Base-by-base conservation (phyloP, 37 sponge, comb jelly and placozoan genomes). In the Cliona cf. orientalis region DNA sequence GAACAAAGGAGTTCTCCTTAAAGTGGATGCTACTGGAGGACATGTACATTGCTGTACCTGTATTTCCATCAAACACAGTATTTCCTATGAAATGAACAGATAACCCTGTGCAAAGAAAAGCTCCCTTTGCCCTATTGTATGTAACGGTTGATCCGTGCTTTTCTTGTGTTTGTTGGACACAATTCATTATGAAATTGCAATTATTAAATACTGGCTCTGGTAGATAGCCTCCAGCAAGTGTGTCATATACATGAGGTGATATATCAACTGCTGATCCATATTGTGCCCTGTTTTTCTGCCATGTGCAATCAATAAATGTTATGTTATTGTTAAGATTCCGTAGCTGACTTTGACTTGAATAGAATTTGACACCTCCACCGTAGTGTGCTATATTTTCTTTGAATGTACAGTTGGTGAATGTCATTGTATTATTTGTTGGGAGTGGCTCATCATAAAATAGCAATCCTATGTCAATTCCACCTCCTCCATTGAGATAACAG, bases 171-270 rank as follows among this genome's bases (percentile, higher is more conserved):
- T 41, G 53, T 26, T 6, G 1, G 1, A 14, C 26, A 1, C 53
- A 5, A 23, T 32, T 72, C 56, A 72, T 46, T 1, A 6, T 5
- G 21, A 75, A 75, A 0, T 3, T 7, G 41, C 75, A 75, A 42
- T 75, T 38, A 2, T 17, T 35, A 26, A 75, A 75, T 1, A 57
- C n/a, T 59, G 75, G 59, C 37, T 23, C 61, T 17, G 75, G 75
- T 4, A 75, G 42, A 3, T 38, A 59, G 5, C 60, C 75, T 6
- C 0, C 5, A 6, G 5, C 26, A 41, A 43, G 3, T 35, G 25
- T 37, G 26, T 37, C 31, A 33, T 32, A 75, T 2, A 75, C 23
- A 21, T 35, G 35, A 37, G 75, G 75, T 14, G 40, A 0, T 4
- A 75, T 19, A n/a, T 58, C 22, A 3, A 58, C 41, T 3, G 75